Conservation (phyloP, 2,113 vertebrate genomes). For the Tenebrosternarchus preto region DNA sequence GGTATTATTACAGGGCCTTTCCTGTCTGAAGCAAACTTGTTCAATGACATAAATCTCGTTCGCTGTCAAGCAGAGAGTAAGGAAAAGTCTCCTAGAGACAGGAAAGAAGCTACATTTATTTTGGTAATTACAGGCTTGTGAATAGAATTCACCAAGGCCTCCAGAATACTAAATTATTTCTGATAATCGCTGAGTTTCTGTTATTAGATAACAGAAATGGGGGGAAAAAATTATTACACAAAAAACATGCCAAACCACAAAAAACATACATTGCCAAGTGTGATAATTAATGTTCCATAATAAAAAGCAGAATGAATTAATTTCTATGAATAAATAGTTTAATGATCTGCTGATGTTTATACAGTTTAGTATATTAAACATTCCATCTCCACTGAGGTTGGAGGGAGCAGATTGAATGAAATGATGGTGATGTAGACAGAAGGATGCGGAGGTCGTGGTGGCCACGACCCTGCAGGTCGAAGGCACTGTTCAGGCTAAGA, state of each 20-base stretch:
- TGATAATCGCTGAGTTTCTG: neutral
- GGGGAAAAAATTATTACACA: too few species aligned
- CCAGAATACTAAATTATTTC: neutral
- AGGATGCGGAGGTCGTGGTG: neutral
- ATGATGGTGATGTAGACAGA: neutral
- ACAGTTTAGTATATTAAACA: neutral
- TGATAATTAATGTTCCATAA: neutral
- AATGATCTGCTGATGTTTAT: neutral
- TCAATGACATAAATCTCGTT: slow-evolving; percentile 20
- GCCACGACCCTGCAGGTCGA: neutral
- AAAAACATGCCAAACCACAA: too few species aligned
- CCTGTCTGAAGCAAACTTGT: slow-evolving; percentile 40
- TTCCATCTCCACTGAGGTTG: neutral
- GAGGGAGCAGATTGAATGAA: neutral
- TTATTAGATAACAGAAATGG: neutral
- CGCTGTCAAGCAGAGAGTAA: slow-evolving; percentile 36
- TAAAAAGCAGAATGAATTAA: too few species aligned
- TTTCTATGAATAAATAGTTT: neutral
- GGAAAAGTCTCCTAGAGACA: slow-evolving; percentile 23
- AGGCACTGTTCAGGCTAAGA: slow-evolving; percentile 5
- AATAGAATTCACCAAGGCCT: neutral
- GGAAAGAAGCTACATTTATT: slow-evolving; percentile 23
- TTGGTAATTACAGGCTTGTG: slow-evolving; percentile 24
- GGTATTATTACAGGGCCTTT: slow-evolving; percentile 48
- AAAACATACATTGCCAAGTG: too few species aligned